Percentiles rank a stretch among this genome's conserved stretches.
Conservation (phyloP, 2,113 vertebrate genomes). For the Xiphophorus hellerii region DNA sequence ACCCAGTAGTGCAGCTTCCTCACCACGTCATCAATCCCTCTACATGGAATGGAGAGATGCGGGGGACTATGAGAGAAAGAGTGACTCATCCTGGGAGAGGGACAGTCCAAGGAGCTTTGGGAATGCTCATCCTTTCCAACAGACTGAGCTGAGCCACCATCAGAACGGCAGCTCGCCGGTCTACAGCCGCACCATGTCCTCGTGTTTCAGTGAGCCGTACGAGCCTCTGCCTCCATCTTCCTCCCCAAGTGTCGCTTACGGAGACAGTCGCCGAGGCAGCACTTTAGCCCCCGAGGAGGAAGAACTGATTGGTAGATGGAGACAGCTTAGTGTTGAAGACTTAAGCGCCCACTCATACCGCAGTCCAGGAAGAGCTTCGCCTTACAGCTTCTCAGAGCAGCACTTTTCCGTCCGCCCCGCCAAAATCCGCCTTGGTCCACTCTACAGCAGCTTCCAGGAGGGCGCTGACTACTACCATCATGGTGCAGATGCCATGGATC, state of each 20-base stretch:
- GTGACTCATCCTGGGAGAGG: slow-evolving; percentile 85
- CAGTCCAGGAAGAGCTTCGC: slow-evolving; percentile 84
- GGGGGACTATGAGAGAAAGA: slow-evolving; percentile 87
- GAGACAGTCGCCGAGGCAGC: slow-evolving; percentile 85
- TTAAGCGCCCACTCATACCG: slow-evolving; percentile 88
- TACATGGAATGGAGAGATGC: slow-evolving; percentile 92
- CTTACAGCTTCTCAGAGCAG: slow-evolving; percentile 92
- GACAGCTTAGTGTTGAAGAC: slow-evolving; percentile 92
- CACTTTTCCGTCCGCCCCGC: slow-evolving; percentile 85
- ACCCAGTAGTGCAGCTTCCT: slow-evolving; percentile 88
- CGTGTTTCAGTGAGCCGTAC: slow-evolving; percentile 89
- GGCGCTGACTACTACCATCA: slow-evolving; percentile 89
- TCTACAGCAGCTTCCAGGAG: slow-evolving; percentile 96
- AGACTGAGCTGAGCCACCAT: slow-evolving; percentile 82
- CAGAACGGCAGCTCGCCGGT: slow-evolving; percentile 87
- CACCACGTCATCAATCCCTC: slow-evolving; percentile 89
- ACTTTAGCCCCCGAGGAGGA: slow-evolving; percentile 85
- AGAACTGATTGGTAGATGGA: slow-evolving; percentile 88
- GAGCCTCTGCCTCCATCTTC: slow-evolving; percentile 88
- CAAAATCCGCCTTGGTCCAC: slow-evolving; percentile 87
- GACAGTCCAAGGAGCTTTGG: slow-evolving; percentile 86
- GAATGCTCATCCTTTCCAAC: slow-evolving; percentile 83
- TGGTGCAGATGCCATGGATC: slow-evolving; percentile 66
- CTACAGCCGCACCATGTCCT: slow-evolving; percentile 88
- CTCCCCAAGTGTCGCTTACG: slow-evolving; percentile 86